Percentiles rank a stretch among this genome's conserved stretches.
These are phyloP conservation scores for Peromyscus melanophrys DNA, from an alignment of 2,797 vertebrate genomes.

Conservation along the genomic window DNA sequence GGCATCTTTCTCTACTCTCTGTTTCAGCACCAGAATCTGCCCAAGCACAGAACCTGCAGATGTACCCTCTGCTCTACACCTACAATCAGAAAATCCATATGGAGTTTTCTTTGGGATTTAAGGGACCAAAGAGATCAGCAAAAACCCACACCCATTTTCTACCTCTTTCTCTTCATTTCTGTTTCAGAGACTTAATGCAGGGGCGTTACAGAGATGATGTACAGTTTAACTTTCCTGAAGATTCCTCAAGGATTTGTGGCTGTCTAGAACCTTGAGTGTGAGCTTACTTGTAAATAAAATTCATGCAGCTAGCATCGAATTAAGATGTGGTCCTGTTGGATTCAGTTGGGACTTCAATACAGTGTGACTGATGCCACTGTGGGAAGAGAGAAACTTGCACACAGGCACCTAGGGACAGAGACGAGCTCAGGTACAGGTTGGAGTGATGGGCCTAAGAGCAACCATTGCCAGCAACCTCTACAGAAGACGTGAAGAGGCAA, in stretches of 20 bases:
- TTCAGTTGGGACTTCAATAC: neutral
- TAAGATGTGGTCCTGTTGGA: neutral
- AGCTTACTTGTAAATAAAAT: neutral
- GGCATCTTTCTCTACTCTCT: neutral
- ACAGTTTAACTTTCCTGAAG: neutral
- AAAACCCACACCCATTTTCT: neutral
- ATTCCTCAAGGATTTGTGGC: neutral
- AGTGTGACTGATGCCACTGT: neutral
- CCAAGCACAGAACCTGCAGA: neutral
- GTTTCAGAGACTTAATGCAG: neutral
- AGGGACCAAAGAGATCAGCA: neutral
- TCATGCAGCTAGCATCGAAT: neutral
- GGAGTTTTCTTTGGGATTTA: neutral
- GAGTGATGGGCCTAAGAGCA: neutral
- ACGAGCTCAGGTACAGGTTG: neutral
- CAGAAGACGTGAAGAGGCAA: neutral
- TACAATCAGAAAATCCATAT: neutral
- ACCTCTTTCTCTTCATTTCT: neutral
- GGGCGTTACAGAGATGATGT: neutral
- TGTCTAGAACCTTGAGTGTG: neutral
- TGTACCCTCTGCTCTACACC: neutral
- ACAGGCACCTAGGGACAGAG: neutral
- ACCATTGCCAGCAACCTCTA: neutral
- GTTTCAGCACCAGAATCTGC: neutral
- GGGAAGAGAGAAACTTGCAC: neutral